Base-by-base conservation (phyloP, 2,113 vertebrate species). In the Phyllostomus discolor region DNA sequence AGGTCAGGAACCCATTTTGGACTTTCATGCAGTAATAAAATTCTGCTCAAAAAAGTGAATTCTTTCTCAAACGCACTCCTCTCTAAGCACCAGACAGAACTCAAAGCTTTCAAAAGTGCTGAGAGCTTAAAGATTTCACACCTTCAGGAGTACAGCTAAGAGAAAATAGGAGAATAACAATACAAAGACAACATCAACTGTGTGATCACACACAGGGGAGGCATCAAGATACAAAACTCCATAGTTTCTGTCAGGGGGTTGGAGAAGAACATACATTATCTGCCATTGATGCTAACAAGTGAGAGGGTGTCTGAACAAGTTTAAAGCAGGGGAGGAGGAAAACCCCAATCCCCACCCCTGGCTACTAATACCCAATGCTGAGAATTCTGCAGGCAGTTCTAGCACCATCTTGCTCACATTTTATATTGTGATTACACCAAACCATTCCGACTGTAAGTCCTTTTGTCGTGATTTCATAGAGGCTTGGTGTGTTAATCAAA, bases 401-500 rank as follows among this genome's bases (percentile, higher is more conserved):
- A 52, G 80, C 48, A 43, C 10, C 20, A 28, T 31, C 46, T 62
- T 28, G 54, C 88, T 94, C 85, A 78, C 69, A 79, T 96, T 92
- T 80, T 78, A 62, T n/a, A 33, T 76, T 72, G 50, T 48, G 96
- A 92, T 97, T 93, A 96, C 95, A 82, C 86, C 59, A 59, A 97
- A 38, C 38, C 88, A 97, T 96, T 87, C 85, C 93, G 82, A 84
- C 81, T 89, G 43, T 59, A 94, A 97, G 94, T 52, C 67, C 94
- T 90, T 97, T 96, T 90, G 94, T 97, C 97, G 97, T 91, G 48
- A 73, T 96, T 97, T 98, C 91, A 79, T 62, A 81, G 95, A 43
- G 90, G 76, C 88, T 96, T 97, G 67, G 87, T 97, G 62, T 96
- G 93, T 98, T 98, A 98, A 98, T 98, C 98, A 98, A 98, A 96